phyloP scores from a whole-genome alignment of 2,888 invertebrate species.

The Drosophila buzzatii region DNA sequence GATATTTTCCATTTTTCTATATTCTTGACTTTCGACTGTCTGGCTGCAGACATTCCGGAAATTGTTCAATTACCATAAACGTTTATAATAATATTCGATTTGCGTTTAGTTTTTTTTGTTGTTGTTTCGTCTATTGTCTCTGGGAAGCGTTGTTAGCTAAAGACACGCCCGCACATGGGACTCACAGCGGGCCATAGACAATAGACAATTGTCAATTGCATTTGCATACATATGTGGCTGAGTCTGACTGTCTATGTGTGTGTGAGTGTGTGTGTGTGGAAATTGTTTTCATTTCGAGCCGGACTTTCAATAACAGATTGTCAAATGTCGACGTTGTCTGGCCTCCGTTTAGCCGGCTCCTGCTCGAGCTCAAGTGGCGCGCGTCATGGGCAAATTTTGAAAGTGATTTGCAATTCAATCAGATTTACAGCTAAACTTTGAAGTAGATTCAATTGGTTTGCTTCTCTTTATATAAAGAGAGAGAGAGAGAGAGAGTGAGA shows the following conservation, averaged over 20 bases:
- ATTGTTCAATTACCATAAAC: constrained; percentile 53
- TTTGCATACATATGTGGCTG: constrained; percentile 42
- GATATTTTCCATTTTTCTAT: not conserved
- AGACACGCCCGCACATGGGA: constrained; percentile 60
- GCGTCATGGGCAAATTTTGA: constrained; percentile 34
- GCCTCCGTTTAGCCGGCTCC: not conserved
- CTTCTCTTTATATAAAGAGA: not conserved
- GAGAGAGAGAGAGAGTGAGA: too few relatives aligned
- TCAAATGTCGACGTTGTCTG: not conserved
- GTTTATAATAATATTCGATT: constrained; percentile 31
- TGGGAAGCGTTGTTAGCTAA: constrained; percentile 11
- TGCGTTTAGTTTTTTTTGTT: not conserved
- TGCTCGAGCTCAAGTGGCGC: constrained; percentile 7
- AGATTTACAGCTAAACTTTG: constrained; percentile 38
- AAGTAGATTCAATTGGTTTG: constrained; percentile 58
- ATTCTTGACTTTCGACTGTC: not conserved
- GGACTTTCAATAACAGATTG: constrained; percentile 34
- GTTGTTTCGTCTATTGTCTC: constrained; percentile 12
- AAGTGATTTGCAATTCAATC: constrained; percentile 68
- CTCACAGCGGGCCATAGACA: constrained; percentile 13
- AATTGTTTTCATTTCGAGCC: constrained; percentile 42
- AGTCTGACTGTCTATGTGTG: not conserved
- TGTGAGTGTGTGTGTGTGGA: not conserved
- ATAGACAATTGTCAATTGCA: constrained; percentile 45
- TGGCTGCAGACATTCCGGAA: constrained; percentile 33